A percentile compares a stretch with the other conserved stretches of the same genome.
Conservation (phyloP, 2,113 vertebrate genomes). For the Haplochromis vanheusdeni region DNA sequence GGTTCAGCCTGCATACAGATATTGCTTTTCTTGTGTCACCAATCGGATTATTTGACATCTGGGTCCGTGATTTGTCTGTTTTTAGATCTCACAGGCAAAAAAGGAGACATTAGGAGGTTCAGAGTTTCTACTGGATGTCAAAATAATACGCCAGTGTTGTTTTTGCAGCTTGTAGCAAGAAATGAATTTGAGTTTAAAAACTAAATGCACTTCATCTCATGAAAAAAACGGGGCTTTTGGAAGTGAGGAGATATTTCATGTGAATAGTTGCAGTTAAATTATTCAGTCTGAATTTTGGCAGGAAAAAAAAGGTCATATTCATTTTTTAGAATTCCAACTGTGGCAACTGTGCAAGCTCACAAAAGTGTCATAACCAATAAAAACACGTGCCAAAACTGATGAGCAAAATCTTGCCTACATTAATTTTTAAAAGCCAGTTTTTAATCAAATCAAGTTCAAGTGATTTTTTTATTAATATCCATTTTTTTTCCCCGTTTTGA, state of each 20-base stretch:
- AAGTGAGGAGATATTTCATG: not conserved
- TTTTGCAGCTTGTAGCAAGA: not conserved
- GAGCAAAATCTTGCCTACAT: not conserved
- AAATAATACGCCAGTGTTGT: not conserved
- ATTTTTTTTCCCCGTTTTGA: not conserved
- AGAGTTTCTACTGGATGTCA: not conserved
- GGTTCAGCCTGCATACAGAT: not conserved
- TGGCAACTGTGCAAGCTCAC: not conserved
- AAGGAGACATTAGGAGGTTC: not conserved
- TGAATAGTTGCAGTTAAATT: not conserved
- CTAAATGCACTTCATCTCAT: fast-evolving
- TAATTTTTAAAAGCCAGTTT: not conserved
- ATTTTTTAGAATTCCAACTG: not conserved
- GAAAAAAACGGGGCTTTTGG: not conserved
- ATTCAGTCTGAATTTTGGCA: not conserved
- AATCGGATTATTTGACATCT: not conserved
- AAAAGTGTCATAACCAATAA: not conserved
- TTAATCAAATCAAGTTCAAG: not conserved
- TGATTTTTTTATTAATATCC: not conserved
- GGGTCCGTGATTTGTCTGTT: not conserved
- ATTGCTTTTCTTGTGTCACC: not conserved
- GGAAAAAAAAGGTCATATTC: not conserved
- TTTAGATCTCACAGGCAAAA: not conserved
- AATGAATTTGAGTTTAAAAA: not conserved
- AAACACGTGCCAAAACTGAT: not conserved